Evolutionary conservation across 2,113 vertebrate genomes (phyloP), one percentile per base, ranked within the genome.

Genomic region (Stigmatopora argus): DNA sequence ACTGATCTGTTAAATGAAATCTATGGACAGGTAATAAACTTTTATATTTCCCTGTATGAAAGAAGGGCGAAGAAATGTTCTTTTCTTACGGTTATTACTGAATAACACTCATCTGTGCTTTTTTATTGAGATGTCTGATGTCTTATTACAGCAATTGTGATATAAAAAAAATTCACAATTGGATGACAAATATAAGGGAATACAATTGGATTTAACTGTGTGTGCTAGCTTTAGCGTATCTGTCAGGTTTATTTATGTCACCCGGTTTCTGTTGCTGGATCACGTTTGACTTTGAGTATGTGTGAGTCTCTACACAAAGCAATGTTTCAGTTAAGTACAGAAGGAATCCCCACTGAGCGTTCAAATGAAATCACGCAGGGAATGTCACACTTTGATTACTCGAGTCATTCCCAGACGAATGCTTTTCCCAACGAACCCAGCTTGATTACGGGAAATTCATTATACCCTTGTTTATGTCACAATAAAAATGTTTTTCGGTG

Each of bases 301-400:
- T 34, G 26, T 5, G 3, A 48, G 10, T 52, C 14, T 35, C 41
- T 6, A 48, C 52, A 19, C 62, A 23, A 21, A 73, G 26, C 53
- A 66, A 45, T 18, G 55, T 72, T 26, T 72, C 47, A 71, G 66
- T 48, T 58, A 65, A 78, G 67, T 68, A 23, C 65, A n/a, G 65
- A 69, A 51, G 19, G 60, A 75, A 67, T 62, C 58, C 53, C 62
- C 13, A 7, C 44, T 55, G 63, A 73, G 76, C 67, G 26, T 65
- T 58, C 70, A 76, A 66, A 48, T 58, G 66, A 79, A 70, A 66
- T 49, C 66, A 74, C 70, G 73, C 62, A 47, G 57, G 73, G 60
- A 75, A 75, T 62, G 73, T 78, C 76, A 83, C 71, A 72, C 52
- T 66, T 66, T 74, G 69, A 62, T 70, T 78, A 68, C 72, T 72